These are phyloP conservation scores for Eumeta japonica DNA, from an alignment of 1,140 invertebrate genomes.

Conservation along the genomic window DNA sequence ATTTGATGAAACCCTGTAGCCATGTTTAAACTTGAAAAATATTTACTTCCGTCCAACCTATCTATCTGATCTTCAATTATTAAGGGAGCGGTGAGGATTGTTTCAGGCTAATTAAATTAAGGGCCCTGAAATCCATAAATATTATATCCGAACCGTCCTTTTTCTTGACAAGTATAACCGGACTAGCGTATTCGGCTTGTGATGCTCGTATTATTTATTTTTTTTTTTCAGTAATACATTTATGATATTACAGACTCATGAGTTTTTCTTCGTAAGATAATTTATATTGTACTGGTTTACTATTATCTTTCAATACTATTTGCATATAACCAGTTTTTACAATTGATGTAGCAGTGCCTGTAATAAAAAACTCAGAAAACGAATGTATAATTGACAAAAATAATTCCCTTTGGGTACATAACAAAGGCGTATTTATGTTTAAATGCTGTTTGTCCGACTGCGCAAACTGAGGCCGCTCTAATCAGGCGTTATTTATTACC, in stretches of 20 bases:
- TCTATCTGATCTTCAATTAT: slow-evolving; percentile 23
- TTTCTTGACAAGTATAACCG: slow-evolving; percentile 31
- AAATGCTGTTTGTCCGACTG: neutral
- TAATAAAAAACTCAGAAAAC: neutral
- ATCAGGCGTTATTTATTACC: slow-evolving; percentile 14
- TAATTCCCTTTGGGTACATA: neutral
- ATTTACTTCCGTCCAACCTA: slow-evolving; percentile 10
- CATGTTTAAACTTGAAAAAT: slow-evolving; percentile 51
- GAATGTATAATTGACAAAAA: neutral
- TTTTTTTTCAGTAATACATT: slow-evolving; percentile 14
- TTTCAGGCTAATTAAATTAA: slow-evolving; percentile 31
- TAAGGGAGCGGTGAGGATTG: slow-evolving; percentile 32
- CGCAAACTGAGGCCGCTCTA: neutral
- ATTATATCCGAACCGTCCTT: slow-evolving; percentile 25
- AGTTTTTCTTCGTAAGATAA: slow-evolving; percentile 13
- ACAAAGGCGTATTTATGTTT: slow-evolving; percentile 6
- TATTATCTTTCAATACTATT: slow-evolving; percentile 12
- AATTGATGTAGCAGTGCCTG: slow-evolving; percentile 14
- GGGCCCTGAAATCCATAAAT: slow-evolving; percentile 32
- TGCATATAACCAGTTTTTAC: slow-evolving; percentile 17
- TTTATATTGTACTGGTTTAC: slow-evolving; percentile 13
- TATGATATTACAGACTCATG: slow-evolving; percentile 12
- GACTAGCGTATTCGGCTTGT: slow-evolving; percentile 23
- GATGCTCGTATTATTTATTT: slow-evolving; percentile 21
- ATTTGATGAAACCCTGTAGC: slow-evolving; percentile 43